Conservation (phyloP, 2,888 invertebrate genomes). For the Tiphia femorata region DNA sequence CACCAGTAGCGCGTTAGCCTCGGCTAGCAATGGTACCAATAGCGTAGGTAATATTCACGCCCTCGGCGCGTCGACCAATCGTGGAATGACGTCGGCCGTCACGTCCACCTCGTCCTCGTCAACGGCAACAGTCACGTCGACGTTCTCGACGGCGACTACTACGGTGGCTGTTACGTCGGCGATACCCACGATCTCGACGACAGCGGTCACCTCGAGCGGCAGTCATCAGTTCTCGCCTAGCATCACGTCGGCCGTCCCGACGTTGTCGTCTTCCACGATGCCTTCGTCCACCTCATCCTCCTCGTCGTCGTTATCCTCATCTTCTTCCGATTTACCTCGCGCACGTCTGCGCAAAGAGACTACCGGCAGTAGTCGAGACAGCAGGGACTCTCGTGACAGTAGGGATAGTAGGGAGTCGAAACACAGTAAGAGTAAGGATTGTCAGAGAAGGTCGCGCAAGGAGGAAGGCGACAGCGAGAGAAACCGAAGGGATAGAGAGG, state of each 20-base stretch:
- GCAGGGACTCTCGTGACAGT: constrained; percentile 61
- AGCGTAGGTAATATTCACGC: constrained; percentile 43
- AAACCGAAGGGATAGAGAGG: constrained; percentile 53
- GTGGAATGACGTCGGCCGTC: constrained; percentile 28
- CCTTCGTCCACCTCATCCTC: constrained; percentile 41
- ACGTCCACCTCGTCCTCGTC: constrained; percentile 20
- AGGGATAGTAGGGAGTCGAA: constrained; percentile 61
- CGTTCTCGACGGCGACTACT: constrained; percentile 4
- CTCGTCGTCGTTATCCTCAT: constrained; percentile 42
- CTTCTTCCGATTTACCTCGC: constrained; percentile 47
- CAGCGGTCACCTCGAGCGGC: constrained; percentile 29
- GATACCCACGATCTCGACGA: constrained; percentile 40
- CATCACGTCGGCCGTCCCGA: constrained; percentile 29
- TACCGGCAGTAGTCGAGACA: constrained; percentile 48
- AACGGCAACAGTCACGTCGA: constrained; percentile 10
- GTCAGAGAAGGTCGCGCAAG: constrained; percentile 58
- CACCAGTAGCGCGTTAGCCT: constrained; percentile 44
- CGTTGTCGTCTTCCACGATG: constrained; percentile 38
- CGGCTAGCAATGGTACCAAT: constrained; percentile 46
- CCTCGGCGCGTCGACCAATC: constrained; percentile 47
- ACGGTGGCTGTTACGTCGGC: constrained; percentile 40
- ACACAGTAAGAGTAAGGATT: constrained; percentile 62
- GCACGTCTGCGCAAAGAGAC: constrained; percentile 55
- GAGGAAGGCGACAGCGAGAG: constrained; percentile 54
- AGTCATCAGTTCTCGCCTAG: constrained; percentile 38